These are phyloP conservation scores for Gavia stellata DNA, from an alignment of 2,113 vertebrate genomes.

Conservation along the genomic window DNA sequence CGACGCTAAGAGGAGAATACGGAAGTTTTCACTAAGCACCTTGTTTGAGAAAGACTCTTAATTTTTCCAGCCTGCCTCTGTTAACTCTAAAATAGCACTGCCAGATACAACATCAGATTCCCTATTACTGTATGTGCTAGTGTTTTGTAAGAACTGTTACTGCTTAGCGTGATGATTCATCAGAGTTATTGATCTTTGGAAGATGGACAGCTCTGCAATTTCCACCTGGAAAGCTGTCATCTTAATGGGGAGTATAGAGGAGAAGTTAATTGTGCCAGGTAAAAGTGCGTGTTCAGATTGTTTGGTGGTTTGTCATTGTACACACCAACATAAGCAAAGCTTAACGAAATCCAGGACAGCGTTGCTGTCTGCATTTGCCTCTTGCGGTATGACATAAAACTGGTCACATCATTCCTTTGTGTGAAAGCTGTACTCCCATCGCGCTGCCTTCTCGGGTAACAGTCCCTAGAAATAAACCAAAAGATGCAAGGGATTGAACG, in stretches of 20 bases:
- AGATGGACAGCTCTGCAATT: constrained; percentile 44
- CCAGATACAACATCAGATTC: constrained; percentile 43
- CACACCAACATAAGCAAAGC: background rate
- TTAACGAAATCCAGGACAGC: background rate
- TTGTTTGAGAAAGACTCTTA: background rate
- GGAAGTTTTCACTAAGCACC: constrained; percentile 4
- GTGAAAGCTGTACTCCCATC: background rate
- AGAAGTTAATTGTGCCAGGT: background rate
- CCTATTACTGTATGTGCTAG: background rate
- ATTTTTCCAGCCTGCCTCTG: background rate
- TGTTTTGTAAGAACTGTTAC: constrained; percentile 45
- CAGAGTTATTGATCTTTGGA: constrained; percentile 52
- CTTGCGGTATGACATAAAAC: background rate
- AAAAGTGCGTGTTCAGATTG: background rate
- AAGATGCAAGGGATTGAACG: background rate
- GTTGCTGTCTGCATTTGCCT: background rate
- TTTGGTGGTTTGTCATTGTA: background rate
- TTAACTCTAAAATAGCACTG: background rate
- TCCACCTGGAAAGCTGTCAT: constrained; percentile 45
- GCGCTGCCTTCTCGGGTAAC: background rate
- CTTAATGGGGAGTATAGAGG: background rate
- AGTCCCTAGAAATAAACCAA: background rate
- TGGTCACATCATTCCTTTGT: background rate
- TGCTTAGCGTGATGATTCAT: constrained; percentile 51
- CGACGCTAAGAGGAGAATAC: background rate